These are phyloP conservation scores for Cynopterus sphinx DNA, from an alignment of 2,797 vertebrate genomes.

Conservation along the genomic window DNA sequence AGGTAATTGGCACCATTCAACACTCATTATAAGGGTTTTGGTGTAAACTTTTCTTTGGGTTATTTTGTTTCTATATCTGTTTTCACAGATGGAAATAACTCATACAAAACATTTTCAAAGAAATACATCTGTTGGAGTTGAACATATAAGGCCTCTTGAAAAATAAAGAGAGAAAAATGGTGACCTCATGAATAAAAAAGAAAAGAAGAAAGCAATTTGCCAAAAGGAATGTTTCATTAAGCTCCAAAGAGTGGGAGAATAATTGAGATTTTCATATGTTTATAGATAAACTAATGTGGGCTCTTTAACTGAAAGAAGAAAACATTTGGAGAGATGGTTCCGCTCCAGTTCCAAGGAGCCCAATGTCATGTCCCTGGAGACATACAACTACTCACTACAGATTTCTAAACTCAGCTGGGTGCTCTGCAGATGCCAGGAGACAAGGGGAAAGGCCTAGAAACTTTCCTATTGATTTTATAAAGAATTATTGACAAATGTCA, in stretches of 20 bases:
- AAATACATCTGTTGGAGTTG: neutral
- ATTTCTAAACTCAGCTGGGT: neutral
- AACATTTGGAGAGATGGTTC: neutral
- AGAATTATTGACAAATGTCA: constrained; percentile 1
- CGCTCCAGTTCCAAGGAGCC: neutral
- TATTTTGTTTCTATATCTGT: neutral
- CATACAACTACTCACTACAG: neutral
- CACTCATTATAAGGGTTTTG: neutral
- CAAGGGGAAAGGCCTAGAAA: neutral
- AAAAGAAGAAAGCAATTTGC: neutral
- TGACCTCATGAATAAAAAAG: neutral
- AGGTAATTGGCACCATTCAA: neutral
- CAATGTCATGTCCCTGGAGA: neutral
- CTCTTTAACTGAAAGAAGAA: constrained; percentile 16
- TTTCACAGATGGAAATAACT: neutral
- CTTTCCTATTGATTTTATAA: neutral
- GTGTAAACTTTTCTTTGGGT: constrained; percentile 12
- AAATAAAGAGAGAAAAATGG: neutral
- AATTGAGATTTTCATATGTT: neutral
- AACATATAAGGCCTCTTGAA: neutral
- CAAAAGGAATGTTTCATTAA: neutral
- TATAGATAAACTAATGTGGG: neutral
- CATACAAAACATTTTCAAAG: neutral
- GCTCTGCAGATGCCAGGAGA: neutral
- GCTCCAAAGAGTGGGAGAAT: neutral